Evolutionary conservation across 2,113 vertebrate genomes (phyloP).

Genomic region (Columba janthina): DNA sequence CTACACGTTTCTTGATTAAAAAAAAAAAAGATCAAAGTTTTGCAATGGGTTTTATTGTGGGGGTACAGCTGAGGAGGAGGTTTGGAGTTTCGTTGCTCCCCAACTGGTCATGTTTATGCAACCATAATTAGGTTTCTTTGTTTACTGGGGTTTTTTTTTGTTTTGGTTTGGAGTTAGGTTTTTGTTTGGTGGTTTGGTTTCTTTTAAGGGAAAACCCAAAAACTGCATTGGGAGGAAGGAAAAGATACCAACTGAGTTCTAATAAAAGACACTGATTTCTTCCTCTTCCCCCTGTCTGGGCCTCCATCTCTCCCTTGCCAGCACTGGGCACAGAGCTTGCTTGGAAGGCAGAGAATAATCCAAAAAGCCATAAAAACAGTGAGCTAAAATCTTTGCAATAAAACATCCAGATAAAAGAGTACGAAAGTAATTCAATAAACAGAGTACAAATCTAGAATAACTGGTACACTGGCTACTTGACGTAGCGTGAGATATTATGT

Average conservation of each 20-base stretch:
- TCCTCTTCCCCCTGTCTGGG: not conserved
- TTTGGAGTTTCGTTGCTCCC: not conserved
- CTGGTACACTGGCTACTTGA: not conserved
- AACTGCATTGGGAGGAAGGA: not conserved
- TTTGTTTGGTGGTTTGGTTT: not conserved
- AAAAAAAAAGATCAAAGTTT: not conserved
- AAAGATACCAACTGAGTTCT: not conserved
- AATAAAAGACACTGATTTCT: not conserved
- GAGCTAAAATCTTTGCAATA: not conserved
- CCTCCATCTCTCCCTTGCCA: not conserved
- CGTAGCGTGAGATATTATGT: fast-evolving
- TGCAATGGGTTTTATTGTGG: not conserved
- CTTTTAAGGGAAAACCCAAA: not conserved
- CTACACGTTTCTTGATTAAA: not conserved
- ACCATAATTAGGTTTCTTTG: not conserved
- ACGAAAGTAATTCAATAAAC: not conserved
- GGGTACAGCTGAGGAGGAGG: fast-evolving
- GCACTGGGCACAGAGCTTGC: not conserved
- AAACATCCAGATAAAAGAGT: not conserved
- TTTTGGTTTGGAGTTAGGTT: not conserved
- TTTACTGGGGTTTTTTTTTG: not conserved
- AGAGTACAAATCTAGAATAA: not conserved
- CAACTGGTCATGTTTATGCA: not conserved
- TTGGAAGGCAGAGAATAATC: not conserved
- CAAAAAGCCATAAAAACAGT: not conserved